phyloP scores from a whole-genome alignment of 2,888 invertebrate species.

The Mechanitis messenoides region DNA sequence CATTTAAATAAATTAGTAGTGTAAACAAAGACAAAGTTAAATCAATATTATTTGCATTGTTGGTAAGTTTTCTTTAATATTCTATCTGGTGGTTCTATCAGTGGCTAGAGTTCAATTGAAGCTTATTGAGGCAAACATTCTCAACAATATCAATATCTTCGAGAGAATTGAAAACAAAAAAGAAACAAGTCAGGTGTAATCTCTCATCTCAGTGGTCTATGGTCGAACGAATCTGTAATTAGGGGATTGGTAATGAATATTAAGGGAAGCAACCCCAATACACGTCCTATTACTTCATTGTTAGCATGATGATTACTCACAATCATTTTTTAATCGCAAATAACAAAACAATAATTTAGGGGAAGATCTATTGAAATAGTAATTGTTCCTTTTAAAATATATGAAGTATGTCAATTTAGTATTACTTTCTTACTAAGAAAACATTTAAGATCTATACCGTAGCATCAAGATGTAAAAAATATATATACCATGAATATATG shows the following conservation, averaged over 20 bases:
- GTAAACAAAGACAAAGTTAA: neutral
- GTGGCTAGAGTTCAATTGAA: slow-evolving; percentile 53
- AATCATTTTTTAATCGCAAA: slow-evolving; percentile 55
- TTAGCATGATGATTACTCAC: slow-evolving; percentile 56
- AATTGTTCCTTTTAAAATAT: neutral
- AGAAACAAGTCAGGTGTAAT: slow-evolving; percentile 64
- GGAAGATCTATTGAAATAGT: slow-evolving; percentile 19
- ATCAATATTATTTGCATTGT: neutral
- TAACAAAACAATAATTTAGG: slow-evolving; percentile 36
- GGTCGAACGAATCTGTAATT: slow-evolving; percentile 62
- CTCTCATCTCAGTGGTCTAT: slow-evolving; percentile 50
- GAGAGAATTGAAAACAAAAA: slow-evolving; percentile 57
- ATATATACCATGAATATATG: too few relatives aligned
- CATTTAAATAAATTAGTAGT: neutral
- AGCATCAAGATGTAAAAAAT: too few relatives aligned
- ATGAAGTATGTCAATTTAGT: neutral
- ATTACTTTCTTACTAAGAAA: too few relatives aligned
- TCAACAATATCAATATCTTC: slow-evolving; percentile 65
- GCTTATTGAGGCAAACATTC: slow-evolving; percentile 45
- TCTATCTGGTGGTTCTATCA: slow-evolving; percentile 28
- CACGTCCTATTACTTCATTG: slow-evolving; percentile 38
- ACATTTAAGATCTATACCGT: too few relatives aligned
- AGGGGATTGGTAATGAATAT: slow-evolving; percentile 71
- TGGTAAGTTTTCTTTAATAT: neutral
- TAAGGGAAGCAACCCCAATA: slow-evolving; percentile 61